Evolutionary conservation across 2,888 invertebrate species (phyloP), one percentile per base, ranked within the genome.

Genomic region (Ophonus ardosiacus): DNA sequence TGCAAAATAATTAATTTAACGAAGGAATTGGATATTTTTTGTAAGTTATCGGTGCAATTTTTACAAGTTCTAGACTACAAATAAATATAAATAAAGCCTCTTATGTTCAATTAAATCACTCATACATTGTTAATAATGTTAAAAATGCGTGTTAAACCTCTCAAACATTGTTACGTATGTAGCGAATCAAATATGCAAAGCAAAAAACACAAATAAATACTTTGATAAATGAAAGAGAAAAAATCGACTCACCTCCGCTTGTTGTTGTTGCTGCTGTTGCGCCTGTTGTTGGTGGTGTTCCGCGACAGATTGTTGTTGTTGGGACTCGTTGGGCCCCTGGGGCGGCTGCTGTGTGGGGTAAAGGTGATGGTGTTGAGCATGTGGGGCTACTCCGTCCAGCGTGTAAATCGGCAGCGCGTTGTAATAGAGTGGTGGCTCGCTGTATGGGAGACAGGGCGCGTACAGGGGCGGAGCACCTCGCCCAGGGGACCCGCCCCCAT

Each of bases 211-310:
- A 21, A 21, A 31, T 6, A 31, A 5, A 31, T 6, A 31, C 31
- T 31, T 31, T 31, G 5, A 31, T 5, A 31, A 24, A 24, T 24
- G 3, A 2, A 2, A 24, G 3, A 24, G 3, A 24, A 24, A 31
- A 31, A 0, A 6, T 31, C 2, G 31, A 31, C 43, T 51, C 0
- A 51, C 43, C 43, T 51, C 43, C 0, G 43, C 43, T 51, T 51
- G 43, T 51, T 51, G 43, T 51, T 51, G 92, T 89, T 92, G 92
- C 90, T 90, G 91, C 87, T 92, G 92, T 86, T 92, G 90, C 88
- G 91, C 86, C 81, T 91, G 89, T 86, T 92, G 91, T 87, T 92
- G 92, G 92, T 92, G 91, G 57, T 59, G 85, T 17, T 76, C 57
- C 21, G 76, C 63, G 56, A 76, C 71, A 71, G 61, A 71, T 59